A percentile compares a stretch with the other conserved stretches of the same genome.
Evolutionary conservation across 2,797 vertebrate species (phyloP).

Genomic region (Morus bassanus): DNA sequence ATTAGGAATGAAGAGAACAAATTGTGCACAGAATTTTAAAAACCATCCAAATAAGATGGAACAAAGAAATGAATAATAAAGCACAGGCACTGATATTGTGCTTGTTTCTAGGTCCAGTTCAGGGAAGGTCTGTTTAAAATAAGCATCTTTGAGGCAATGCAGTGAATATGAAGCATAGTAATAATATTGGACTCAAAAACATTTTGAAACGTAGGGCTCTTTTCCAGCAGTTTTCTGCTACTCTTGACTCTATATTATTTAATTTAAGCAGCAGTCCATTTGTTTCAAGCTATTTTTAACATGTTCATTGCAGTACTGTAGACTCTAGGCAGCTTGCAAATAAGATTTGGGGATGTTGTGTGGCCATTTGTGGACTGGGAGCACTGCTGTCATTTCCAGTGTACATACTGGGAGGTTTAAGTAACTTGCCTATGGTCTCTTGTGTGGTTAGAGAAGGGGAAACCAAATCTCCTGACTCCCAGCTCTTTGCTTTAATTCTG

Average conservation of each 20-base stretch:
- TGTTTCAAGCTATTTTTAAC: conserved; percentile 21
- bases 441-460: background rate
- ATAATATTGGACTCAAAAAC: background rate
- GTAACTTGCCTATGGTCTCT: background rate
- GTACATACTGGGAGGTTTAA: background rate
- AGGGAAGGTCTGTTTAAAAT: conserved; percentile 6
- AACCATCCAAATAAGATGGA: background rate
- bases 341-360: background rate
- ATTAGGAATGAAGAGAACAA: background rate
- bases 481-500: background rate
- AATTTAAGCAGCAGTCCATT: background rate
- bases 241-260: background rate
- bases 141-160: background rate
- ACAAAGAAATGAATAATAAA: background rate
- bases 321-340: background rate
- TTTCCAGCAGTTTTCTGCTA: conserved; percentile 13
- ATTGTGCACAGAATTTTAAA: conserved; percentile 37
- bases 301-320: background rate
- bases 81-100: background rate
- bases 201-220: background rate
- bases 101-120: background rate
- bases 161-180: background rate
- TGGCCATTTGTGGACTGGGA: background rate
- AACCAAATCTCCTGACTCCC: background rate
- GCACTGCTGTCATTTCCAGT: background rate